These are phyloP conservation scores for Anomalospiza imberbis DNA, from an alignment of 2,797 vertebrate species.

Conservation along the genomic window DNA sequence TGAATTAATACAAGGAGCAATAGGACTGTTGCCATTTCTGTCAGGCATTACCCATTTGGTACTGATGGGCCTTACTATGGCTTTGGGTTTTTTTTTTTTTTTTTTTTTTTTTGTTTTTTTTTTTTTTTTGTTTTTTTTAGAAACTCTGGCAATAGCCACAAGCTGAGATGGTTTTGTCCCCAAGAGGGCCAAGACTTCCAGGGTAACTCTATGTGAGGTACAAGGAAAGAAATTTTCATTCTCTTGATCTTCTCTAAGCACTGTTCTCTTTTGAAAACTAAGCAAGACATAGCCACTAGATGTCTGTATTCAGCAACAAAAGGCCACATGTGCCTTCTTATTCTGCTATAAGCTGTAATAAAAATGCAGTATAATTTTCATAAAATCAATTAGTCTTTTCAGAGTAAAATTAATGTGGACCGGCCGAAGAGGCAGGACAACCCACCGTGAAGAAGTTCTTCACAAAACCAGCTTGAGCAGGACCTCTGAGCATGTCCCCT, in stretches of 20 bases:
- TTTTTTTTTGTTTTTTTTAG: not conserved
- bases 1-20: not conserved
- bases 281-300: slow-evolving; percentile 50
- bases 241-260: not conserved
- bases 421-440: not conserved
- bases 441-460: not conserved
- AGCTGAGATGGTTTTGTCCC: not conserved
- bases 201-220: not conserved
- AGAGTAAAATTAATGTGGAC: not conserved
- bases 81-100: too few relatives aligned
- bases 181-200: not conserved
- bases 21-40: not conserved
- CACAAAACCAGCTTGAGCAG: not conserved
- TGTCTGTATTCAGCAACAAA: slow-evolving; percentile 53
- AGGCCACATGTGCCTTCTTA: not conserved
- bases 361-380: not conserved
- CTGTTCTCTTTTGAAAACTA: not conserved
- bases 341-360: rapidly evolving
- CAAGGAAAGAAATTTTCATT: not conserved
- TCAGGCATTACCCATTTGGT: not conserved
- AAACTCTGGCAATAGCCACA: not conserved
- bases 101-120: too few relatives aligned
- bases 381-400: not conserved
- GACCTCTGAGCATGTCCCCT: not conserved
- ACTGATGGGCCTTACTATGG: not conserved